phyloP scores from a whole-genome alignment of 2,888 invertebrate species.

The Oegoconia quadripuncta region DNA sequence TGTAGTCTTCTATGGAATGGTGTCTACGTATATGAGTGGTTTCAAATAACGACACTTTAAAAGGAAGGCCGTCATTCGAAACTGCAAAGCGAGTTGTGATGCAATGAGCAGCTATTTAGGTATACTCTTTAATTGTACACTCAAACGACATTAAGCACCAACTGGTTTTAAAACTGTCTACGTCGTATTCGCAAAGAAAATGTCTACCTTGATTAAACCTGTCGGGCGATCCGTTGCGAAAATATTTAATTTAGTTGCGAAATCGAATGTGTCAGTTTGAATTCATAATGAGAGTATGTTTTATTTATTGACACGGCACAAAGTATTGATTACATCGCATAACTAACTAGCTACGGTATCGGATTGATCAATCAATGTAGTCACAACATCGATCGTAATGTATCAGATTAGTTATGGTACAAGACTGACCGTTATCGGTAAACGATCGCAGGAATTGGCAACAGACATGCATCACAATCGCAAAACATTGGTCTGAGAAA shows the following conservation, averaged over 20 bases:
- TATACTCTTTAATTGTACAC: neutral
- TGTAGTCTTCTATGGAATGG: neutral
- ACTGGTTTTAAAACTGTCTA: neutral
- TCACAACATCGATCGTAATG: constrained; percentile 30
- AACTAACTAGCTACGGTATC: constrained; percentile 9
- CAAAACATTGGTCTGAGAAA: no score
- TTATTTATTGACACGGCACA: neutral
- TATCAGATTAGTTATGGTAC: constrained; percentile 34
- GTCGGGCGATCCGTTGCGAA: neutral
- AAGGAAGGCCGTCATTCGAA: neutral
- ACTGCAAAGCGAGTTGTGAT: neutral
- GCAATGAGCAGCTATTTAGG: neutral
- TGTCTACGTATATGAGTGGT: constrained; percentile 1
- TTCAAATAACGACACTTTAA: constrained; percentile 1
- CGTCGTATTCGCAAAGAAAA: neutral
- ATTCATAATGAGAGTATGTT: neutral
- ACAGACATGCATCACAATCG: no score
- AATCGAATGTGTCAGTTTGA: neutral
- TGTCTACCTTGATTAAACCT: neutral
- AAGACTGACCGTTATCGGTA: constrained; percentile 32
- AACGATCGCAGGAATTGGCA: constrained; percentile 36
- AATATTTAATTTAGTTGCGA: neutral
- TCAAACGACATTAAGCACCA: neutral
- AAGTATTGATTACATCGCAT: neutral
- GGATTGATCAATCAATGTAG: constrained; percentile 20